Evolutionary conservation across 2,113 vertebrate species (phyloP), one percentile per base, ranked within the genome.

Genomic region (Tragelaphus buxtoni): DNA sequence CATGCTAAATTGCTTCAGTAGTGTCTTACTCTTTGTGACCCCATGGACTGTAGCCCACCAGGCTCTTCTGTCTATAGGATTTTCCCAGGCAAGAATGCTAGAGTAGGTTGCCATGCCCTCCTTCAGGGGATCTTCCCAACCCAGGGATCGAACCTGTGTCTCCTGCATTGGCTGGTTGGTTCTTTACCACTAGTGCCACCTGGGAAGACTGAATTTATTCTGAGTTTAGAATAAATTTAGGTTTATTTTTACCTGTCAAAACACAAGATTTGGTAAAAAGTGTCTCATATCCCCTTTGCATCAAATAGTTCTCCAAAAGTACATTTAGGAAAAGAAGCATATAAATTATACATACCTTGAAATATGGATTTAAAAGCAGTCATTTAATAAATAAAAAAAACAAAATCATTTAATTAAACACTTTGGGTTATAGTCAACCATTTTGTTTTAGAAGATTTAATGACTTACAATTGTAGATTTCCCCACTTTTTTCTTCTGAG

Each of bases 191-290:
- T 42, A 72, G 20, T 24, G 35, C 69, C 69, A 72, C 35, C 69
- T 72, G 69, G 35, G 10, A 42, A 72, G 35, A 10, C 35, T 53
- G 47, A 74, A 94, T 85, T 53, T 82, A 82, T 87, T 83, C 35
- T 90, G 35, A 86, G 32, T 86, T 77, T 92, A 92, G 35, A 77
- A 77, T 92, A 95, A 86, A 79, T 74, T 61, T 77, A 72, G n/a
- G n/a, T 79, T 61, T n/a, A 42, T 83, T 30, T 91, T 87, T 79
- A 84, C 13, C n/a, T 61, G 65, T 76, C 20, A 88, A 91, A 80
- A 58, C 16, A 53, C n/a, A 87, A 42, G 42, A 14, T 74, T 82
- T 87, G 18, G 11, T 84, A 58, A 89, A 74, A 95, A 65, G 5
- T 53, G 92, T 51, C 51, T 87, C 16, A 76, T 30, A 85, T 28